Base-by-base conservation (phyloP, 2,797 vertebrate species). In the Botia kubotai region DNA sequence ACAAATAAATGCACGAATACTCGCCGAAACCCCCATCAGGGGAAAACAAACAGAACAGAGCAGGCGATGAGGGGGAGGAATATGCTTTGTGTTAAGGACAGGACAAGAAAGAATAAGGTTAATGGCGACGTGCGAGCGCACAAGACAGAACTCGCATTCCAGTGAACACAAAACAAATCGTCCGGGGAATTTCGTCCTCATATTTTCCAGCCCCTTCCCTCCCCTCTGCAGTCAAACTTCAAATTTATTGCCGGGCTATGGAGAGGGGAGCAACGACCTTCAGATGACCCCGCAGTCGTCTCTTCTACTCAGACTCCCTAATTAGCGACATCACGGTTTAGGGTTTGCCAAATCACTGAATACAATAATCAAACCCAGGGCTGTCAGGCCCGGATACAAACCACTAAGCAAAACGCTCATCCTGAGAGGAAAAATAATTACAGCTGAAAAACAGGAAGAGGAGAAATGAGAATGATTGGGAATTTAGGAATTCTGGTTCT, bases 271-370 rank as follows among this genome's bases (percentile, higher is more conserved):
- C 69, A 76, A 74, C 90, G 93, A 93, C 92, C 92, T 92, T 89
- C 39, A 80, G 88, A 87, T 79, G 89, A 91, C 90, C 88, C 86
- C 23, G 23, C 84, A 90, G 89, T 91, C 92, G 88, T 90, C 89
- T 89, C 81, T 89, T 88, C 86, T 73, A 84, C 83, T 90, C 83
- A 75, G 83, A 79, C 83, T 75, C 81, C 83, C 91, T 95, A 93
- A 95, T 94, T 94, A 94, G 92, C 81, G 77, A 88, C 91, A 87
- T 79, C 82, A 4, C 80, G 85, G 88, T 90, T 92, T 90, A 89
- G 82, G 85, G 84, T 89, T 90, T 74, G 88, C 89, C 92, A 91
- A 92, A 92, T 87, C 88, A 89, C 88, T 69, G 83, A 88, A 90
- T 89, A 80, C 86, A 85, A 85, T 90, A 92, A 92, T 92, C 91